These are phyloP conservation scores for Melitaea cinxia DNA, from an alignment of 1,140 invertebrate species.

Conservation along the genomic window DNA sequence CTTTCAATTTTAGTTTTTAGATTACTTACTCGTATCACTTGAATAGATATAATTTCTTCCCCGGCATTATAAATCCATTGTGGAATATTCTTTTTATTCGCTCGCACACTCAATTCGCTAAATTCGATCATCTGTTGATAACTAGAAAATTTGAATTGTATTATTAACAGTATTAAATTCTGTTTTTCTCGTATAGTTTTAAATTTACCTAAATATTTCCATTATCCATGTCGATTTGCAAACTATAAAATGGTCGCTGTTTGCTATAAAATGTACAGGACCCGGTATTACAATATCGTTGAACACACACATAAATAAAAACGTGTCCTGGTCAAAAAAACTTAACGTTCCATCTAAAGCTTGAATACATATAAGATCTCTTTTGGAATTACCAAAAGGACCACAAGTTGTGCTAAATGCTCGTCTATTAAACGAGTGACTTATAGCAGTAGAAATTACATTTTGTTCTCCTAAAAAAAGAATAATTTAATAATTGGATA, in stretches of 20 bases:
- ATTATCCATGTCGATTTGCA: conserved; percentile 88
- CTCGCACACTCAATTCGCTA: conserved; percentile 74
- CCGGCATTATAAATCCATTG: conserved; percentile 91
- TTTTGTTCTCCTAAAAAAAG: conserved; percentile 84
- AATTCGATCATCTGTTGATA: conserved; percentile 85
- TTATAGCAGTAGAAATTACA: conserved; percentile 83
- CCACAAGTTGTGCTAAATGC: conserved; percentile 88
- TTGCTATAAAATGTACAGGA: conserved; percentile 84
- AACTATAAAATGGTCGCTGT: conserved; percentile 91
- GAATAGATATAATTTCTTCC: conserved; percentile 87
- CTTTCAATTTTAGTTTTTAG: background rate
- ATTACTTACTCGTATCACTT: conserved; percentile 80
- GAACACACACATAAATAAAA: conserved; percentile 88
- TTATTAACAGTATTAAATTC: conserved; percentile 21
- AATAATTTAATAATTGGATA: too few relatives aligned
- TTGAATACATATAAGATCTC: conserved; percentile 94
- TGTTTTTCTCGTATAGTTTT: background rate
- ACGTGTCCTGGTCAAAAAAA: conserved; percentile 94
- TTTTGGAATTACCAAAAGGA: conserved; percentile 90
- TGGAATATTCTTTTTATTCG: conserved; percentile 82
- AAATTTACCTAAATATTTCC: conserved; percentile 89
- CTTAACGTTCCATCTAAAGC: conserved; percentile 91
- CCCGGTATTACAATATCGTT: conserved; percentile 90
- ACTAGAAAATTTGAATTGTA: conserved; percentile 63
- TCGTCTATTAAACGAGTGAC: conserved; percentile 85